Percentiles rank a stretch among this genome's conserved stretches.
Evolutionary conservation across 2,797 vertebrate species (phyloP).

Genomic region (Peromyscus nudipes): DNA sequence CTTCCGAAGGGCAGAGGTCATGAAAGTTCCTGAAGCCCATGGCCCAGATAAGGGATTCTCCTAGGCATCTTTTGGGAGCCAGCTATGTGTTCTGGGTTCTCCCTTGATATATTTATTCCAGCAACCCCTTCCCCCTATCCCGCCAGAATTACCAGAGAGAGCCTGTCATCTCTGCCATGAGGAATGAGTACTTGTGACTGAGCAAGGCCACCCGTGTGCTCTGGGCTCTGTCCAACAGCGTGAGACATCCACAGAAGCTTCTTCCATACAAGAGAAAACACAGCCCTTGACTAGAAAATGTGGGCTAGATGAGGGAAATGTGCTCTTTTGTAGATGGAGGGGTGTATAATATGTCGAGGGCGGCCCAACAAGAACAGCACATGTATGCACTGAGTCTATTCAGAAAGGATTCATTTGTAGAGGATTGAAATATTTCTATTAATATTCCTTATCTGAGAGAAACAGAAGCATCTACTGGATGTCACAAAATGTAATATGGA

Average conservation of each 20-base stretch:
- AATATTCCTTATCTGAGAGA: constrained; percentile 63
- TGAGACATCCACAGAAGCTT: neutral
- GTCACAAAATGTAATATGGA: constrained; percentile 38
- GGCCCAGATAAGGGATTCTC: neutral
- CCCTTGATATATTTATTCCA: neutral
- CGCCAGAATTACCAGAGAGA: neutral
- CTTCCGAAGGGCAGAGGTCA: neutral
- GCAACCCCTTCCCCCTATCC: accelerated
- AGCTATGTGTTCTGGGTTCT: neutral
- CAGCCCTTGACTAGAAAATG: neutral
- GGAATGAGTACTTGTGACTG: neutral
- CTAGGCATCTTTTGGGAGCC: neutral
- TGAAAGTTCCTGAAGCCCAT: accelerated
- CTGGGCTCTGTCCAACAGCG: too few species aligned
- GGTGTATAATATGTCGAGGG: neutral
- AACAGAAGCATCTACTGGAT: constrained; percentile 47
- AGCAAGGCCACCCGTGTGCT: neutral
- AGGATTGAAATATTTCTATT: constrained; percentile 46
- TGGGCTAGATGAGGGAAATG: neutral
- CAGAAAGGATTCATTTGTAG: constrained; percentile 41
- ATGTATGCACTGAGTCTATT: neutral
- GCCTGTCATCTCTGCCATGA: neutral
- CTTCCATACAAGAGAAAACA: neutral
- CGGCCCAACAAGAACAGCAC: neutral
- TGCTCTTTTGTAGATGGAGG: neutral